phyloP scores from a whole-genome alignment of 2,113 vertebrate species.

The Channa argus region DNA sequence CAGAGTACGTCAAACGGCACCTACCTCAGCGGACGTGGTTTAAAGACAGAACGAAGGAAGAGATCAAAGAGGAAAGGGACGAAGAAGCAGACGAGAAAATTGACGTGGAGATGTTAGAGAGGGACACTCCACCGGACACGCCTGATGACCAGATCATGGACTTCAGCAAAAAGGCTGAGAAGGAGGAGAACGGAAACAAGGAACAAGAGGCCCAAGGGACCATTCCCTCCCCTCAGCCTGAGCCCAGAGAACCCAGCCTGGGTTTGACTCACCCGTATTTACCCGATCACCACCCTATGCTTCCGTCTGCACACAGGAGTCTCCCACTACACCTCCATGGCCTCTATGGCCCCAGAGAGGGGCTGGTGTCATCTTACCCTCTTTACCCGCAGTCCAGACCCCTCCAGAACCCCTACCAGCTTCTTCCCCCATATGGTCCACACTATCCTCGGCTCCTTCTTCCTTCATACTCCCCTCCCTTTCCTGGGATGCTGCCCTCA shows the following conservation, averaged over 20 bases:
- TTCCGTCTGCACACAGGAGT: constrained; percentile 38
- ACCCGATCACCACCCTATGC: constrained; percentile 5
- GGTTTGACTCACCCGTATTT: constrained; percentile 26
- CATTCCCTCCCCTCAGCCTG: constrained; percentile 32
- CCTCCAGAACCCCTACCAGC: constrained; percentile 69
- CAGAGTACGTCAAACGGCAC: constrained; percentile 57
- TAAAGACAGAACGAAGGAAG: constrained; percentile 42
- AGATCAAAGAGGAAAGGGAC: constrained; percentile 61
- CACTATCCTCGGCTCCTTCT: constrained; percentile 74
- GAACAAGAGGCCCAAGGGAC: constrained; percentile 24
- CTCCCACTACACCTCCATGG: constrained; percentile 74
- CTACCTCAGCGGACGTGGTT: constrained; percentile 64
- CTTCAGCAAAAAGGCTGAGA: constrained; percentile 74
- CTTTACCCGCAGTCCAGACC: constrained; percentile 73
- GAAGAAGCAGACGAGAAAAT: constrained; percentile 73
- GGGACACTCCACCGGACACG: constrained; percentile 79
- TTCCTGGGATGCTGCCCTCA: constrained; percentile 69
- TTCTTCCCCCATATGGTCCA: constrained; percentile 69
- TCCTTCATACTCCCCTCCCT: constrained; percentile 73
- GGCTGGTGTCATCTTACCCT: constrained; percentile 75
- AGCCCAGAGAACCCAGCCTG: constrained; percentile 46
- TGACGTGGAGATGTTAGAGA: constrained; percentile 77
- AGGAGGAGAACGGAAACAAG: constrained; percentile 20
- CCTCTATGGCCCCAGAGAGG: constrained; percentile 77
- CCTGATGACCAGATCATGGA: constrained; percentile 80